Conservation (phyloP, 2,888 invertebrate species). For the Epinotia ramella region DNA sequence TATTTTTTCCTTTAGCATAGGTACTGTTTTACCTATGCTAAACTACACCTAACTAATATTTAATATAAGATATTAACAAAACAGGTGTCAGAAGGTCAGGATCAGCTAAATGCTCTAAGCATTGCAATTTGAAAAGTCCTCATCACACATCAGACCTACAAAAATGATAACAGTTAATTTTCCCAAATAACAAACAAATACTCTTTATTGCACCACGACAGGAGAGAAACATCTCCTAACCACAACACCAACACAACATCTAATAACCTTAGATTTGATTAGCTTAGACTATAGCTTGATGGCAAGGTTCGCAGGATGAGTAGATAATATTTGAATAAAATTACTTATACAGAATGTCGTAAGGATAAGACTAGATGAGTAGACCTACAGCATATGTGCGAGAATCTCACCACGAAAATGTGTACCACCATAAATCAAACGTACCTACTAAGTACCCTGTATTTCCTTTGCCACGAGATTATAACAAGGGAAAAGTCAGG, state of each 20-base stretch:
- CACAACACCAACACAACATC: too few relatives aligned
- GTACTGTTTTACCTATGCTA: too few relatives aligned
- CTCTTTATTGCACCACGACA: too few relatives aligned
- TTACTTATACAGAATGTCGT: too few relatives aligned
- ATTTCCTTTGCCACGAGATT: background rate
- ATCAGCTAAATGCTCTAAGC: too few relatives aligned
- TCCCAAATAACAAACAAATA: too few relatives aligned
- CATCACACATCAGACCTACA: background rate
- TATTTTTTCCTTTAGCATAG: too few relatives aligned
- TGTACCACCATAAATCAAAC: background rate
- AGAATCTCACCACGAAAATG: background rate
- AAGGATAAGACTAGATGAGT: background rate
- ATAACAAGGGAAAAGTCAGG: slow-evolving; percentile 13
- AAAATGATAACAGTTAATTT: background rate
- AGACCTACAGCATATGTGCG: too few relatives aligned
- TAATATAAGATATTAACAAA: too few relatives aligned
- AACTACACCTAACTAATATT: too few relatives aligned
- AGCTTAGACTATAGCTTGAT: background rate
- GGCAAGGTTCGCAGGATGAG: background rate
- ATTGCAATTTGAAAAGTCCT: background rate
- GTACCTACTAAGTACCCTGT: background rate
- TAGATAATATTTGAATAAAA: background rate
- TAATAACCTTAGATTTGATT: background rate
- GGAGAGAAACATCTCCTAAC: too few relatives aligned
- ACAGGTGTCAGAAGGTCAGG: too few relatives aligned